Evolutionary conservation across 1,140 invertebrate genomes (phyloP).

Genomic region (Drosophila lowei): DNA sequence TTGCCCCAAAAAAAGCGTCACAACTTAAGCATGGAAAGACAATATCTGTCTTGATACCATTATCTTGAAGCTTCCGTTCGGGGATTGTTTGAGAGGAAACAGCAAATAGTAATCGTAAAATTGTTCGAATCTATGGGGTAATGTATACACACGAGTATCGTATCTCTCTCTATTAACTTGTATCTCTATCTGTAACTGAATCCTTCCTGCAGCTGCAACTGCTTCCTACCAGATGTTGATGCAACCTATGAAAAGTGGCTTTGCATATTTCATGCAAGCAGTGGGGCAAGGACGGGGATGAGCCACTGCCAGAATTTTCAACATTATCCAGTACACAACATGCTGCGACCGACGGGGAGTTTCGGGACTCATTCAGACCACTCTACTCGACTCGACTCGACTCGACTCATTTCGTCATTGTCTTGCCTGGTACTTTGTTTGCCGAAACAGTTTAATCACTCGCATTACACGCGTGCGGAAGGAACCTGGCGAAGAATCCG

Average conservation of each 20-base stretch:
- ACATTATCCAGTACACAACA: slow-evolving; percentile 65
- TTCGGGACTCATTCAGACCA: slow-evolving; percentile 19
- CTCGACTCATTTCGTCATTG: slow-evolving; percentile 72
- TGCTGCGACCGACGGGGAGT: slow-evolving; percentile 48
- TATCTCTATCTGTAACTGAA: slow-evolving; percentile 41
- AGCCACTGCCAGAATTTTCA: slow-evolving; percentile 32
- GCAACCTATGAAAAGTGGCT: slow-evolving; percentile 58
- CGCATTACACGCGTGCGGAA: slow-evolving; percentile 60
- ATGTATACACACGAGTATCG: slow-evolving; percentile 1
- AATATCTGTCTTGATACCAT: slow-evolving; percentile 39
- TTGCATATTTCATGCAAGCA: slow-evolving; percentile 72
- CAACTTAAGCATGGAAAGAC: slow-evolving; percentile 20
- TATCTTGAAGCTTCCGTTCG: slow-evolving; percentile 38
- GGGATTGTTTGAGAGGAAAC: slow-evolving; percentile 5
- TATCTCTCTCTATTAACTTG: slow-evolving; percentile 31
- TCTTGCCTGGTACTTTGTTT: slow-evolving; percentile 70
- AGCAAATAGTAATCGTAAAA: slow-evolving; percentile 16
- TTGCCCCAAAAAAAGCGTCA: slow-evolving; percentile 6
- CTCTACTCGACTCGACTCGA: slow-evolving; percentile 8
- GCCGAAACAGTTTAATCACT: slow-evolving; percentile 74
- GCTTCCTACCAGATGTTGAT: slow-evolving; percentile 39
- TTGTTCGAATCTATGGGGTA: slow-evolving; percentile 27
- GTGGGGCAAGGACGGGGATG: neutral
- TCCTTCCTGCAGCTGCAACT: slow-evolving; percentile 29
- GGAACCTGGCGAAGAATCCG: neutral